phyloP scores from a whole-genome alignment of 2,113 vertebrate genomes.

The Leptobrachium ailaonicum region DNA sequence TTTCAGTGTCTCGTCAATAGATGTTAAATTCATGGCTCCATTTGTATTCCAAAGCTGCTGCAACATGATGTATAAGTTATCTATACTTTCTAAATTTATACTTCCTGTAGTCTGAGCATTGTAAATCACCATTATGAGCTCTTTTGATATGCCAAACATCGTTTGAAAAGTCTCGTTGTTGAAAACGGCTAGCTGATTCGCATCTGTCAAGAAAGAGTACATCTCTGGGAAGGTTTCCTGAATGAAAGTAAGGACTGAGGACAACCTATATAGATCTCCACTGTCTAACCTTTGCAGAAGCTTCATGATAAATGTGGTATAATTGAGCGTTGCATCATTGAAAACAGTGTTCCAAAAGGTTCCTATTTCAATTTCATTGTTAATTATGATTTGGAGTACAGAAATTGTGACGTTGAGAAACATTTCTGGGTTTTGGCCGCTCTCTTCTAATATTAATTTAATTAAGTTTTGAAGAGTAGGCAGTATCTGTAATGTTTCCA shows the following conservation, averaged over 20 bases:
- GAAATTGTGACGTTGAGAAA: slow-evolving; percentile 9
- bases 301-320: slow-evolving; percentile 1
- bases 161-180: slow-evolving; percentile 58
- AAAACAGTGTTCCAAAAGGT: background rate
- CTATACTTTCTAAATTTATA: slow-evolving; percentile 59
- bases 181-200: slow-evolving; percentile 54
- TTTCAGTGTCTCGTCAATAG: background rate
- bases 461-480: slow-evolving; percentile 1
- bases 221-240: slow-evolving; percentile 52
- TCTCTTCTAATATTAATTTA: background rate
- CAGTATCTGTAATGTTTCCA: slow-evolving; percentile 5
- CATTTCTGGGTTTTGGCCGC: background rate
- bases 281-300: slow-evolving; percentile 49
- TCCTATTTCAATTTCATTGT: background rate
- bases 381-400: slow-evolving; percentile 18
- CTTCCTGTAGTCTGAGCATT: slow-evolving; percentile 54
- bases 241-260: slow-evolving; percentile 54
- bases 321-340: background rate
- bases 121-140: slow-evolving; percentile 55
- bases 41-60: slow-evolving; percentile 14
- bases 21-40: background rate
- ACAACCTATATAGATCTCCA: slow-evolving; percentile 56
- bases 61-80: slow-evolving; percentile 57
- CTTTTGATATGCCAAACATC: slow-evolving; percentile 57
- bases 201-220: slow-evolving; percentile 57